A percentile compares a stretch with the other conserved stretches of the same genome.
Evolutionary conservation across 2,888 invertebrate genomes (phyloP).

Genomic region (Tetramorium bicarinatum): DNA sequence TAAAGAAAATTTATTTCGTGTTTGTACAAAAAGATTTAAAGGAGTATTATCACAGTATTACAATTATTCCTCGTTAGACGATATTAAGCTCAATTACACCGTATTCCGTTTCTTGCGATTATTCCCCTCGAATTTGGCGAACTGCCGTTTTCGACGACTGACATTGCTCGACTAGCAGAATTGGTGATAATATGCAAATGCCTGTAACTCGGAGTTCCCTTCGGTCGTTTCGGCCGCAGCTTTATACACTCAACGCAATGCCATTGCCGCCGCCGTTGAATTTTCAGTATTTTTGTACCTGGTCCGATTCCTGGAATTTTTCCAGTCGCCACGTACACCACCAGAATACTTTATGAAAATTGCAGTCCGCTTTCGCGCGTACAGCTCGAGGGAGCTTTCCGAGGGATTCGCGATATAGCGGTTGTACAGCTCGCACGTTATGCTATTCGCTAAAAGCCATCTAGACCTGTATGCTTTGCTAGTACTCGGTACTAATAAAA

Average conservation of each 20-base stretch:
- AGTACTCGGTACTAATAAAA: constrained; percentile 9
- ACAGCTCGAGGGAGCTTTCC: constrained; percentile 11
- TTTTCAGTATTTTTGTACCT: constrained; percentile 36
- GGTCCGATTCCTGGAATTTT: constrained; percentile 45
- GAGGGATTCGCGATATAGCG: constrained; percentile 36
- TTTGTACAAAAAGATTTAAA: neutral
- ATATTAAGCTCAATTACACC: constrained; percentile 16
- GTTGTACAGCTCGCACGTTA: neutral
- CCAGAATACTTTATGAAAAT: constrained; percentile 44
- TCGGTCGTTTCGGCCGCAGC: constrained; percentile 21
- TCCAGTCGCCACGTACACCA: neutral
- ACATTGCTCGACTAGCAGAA: neutral
- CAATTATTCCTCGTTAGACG: constrained; percentile 21
- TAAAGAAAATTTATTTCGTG: neutral
- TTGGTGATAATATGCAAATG: constrained; percentile 49
- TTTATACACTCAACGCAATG: constrained; percentile 40
- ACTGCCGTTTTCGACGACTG: constrained; percentile 27
- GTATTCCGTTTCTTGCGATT: constrained; percentile 18
- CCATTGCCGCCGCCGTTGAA: constrained; percentile 1
- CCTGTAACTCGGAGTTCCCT: constrained; percentile 35
- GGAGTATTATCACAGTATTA: neutral
- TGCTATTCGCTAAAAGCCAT: constrained; percentile 8
- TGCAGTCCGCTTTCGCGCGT: constrained; percentile 20
- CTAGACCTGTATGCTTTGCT: neutral
- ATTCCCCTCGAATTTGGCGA: constrained; percentile 28